Conservation (phyloP, 2,797 vertebrate genomes). For the Ispidina picta region DNA sequence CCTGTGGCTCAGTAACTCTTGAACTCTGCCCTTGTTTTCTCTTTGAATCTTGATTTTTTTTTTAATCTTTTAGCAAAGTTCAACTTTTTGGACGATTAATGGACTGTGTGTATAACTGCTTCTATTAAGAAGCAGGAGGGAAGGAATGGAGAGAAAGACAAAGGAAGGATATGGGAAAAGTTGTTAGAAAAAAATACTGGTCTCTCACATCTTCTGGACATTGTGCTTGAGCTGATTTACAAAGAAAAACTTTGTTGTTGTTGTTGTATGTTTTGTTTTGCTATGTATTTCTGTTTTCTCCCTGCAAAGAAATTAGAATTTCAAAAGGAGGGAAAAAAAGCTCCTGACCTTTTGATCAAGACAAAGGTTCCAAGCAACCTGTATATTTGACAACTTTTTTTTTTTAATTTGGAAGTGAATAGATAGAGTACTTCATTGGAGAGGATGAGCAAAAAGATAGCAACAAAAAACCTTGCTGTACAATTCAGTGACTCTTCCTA, state of each 20-base stretch:
- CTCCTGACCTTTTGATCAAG: not conserved
- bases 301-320: not conserved
- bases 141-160: not conserved
- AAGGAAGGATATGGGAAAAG: not conserved
- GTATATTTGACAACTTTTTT: not conserved
- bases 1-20: not conserved
- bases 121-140: not conserved
- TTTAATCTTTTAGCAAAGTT: not conserved
- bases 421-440: not conserved
- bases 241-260: not conserved
- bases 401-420: not conserved
- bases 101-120: not conserved
- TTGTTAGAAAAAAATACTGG: not conserved
- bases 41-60: not conserved
- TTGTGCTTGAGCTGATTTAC: not conserved
- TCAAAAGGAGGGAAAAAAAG: not conserved
- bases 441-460: not conserved
- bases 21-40: not conserved
- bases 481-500: not conserved
- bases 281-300: not conserved
- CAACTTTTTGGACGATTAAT: not conserved
- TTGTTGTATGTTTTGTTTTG: not conserved
- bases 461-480: not conserved
- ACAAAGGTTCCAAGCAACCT: not conserved
- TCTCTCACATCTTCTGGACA: not conserved